Conservation (phyloP, 1,140 invertebrate genomes). For the Oncopeltus fasciatus region DNA sequence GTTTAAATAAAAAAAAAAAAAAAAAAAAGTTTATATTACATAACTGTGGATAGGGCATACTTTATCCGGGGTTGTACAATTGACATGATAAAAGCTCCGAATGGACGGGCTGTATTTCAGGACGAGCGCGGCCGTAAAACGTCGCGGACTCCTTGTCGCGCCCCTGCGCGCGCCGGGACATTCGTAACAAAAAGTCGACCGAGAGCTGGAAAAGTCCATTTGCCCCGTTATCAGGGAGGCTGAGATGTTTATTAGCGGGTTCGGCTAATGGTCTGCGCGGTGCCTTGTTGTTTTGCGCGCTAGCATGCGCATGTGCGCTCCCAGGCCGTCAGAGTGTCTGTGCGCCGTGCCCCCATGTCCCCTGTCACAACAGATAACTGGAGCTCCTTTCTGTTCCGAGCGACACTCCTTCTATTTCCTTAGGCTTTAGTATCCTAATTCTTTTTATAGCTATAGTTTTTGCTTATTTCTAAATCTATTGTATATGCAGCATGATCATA, state of each 20-base stretch:
- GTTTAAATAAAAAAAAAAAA: no score
- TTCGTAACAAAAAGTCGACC: background rate
- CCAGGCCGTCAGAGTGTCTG: background rate
- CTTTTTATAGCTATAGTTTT: no score
- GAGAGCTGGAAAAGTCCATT: constrained; percentile 1
- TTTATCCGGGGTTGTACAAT: no score
- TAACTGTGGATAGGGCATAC: no score
- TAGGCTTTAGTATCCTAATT: no score
- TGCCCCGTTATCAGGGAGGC: background rate
- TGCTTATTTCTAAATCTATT: no score
- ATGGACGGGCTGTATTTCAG: background rate
- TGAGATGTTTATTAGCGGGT: constrained; percentile 5
- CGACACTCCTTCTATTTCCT: no score
- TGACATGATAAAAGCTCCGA: background rate
- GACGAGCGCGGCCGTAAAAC: background rate
- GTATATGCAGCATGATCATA: no score
- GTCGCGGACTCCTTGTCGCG: background rate
- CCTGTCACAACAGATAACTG: no score
- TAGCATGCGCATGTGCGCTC: background rate
- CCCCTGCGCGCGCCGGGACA: no score
- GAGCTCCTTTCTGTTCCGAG: no score
- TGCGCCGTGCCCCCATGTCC: background rate
- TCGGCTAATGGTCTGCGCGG: background rate
- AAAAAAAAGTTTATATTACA: no score
- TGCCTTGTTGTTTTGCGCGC: background rate